A percentile compares a stretch with the other conserved stretches of the same genome.
These are phyloP conservation scores for Pachliopta kotzebuea DNA, from an alignment of 2,888 invertebrate species.

Conservation along the genomic window DNA sequence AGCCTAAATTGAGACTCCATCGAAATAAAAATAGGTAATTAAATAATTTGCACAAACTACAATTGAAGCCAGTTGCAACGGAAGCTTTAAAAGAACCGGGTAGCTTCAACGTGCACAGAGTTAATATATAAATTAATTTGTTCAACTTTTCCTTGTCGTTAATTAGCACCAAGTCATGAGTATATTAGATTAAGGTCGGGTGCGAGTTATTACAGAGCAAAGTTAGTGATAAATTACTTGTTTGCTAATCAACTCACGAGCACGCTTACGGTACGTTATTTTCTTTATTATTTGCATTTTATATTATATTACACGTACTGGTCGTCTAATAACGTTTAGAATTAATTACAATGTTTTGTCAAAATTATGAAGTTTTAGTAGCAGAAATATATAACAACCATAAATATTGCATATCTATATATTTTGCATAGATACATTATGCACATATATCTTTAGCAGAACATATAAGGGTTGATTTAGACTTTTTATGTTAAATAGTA, in stretches of 20 bases:
- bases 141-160: conserved; percentile 21
- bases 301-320: no score
- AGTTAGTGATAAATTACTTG: conserved; percentile 12
- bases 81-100: conserved; percentile 32
- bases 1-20: conserved; percentile 52
- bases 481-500: no score
- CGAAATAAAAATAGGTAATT: conserved; percentile 54
- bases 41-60: conserved; percentile 40
- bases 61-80: conserved; percentile 34
- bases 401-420: no score
- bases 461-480: no score
- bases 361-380: no score
- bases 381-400: no score
- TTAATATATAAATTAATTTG: conserved; percentile 11
- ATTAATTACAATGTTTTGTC: no score
- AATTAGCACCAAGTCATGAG: conserved; percentile 12
- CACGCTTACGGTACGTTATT: conserved; percentile 12
- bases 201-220: background rate
- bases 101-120: background rate
- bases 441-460: no score
- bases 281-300: no score
- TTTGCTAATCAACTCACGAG: conserved; percentile 31
- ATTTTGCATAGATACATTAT: no score
- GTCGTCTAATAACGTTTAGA: no score
- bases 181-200: conserved; percentile 13